Conservation (phyloP, 2,888 invertebrate species). For the Entomobrya multifasciata region DNA sequence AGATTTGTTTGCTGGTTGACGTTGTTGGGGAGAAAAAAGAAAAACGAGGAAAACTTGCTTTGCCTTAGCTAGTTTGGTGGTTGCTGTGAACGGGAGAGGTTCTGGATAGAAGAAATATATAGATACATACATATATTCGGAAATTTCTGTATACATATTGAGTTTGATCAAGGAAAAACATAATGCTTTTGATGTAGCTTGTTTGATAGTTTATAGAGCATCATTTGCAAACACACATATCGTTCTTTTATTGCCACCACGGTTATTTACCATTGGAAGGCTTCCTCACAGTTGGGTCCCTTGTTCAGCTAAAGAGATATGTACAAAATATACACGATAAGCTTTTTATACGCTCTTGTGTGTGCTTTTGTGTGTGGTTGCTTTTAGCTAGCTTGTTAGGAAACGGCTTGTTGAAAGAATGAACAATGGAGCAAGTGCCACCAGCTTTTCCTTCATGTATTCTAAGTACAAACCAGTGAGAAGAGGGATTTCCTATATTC, state of each 20-base stretch:
- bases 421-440: constrained; percentile 63
- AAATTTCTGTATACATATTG: too few species aligned
- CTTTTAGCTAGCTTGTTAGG: constrained; percentile 42
- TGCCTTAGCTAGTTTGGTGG: constrained; percentile 47
- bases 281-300: constrained; percentile 58
- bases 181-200: too few species aligned
- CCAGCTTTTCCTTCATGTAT: constrained; percentile 46
- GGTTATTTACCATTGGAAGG: constrained; percentile 34
- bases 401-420: constrained; percentile 51
- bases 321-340: constrained; percentile 37
- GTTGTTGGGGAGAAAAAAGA: constrained; percentile 56
- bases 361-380: too few species aligned
- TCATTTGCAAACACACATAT: not conserved
- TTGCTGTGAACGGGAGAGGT: constrained; percentile 53
- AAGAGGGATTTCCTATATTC: constrained; percentile 15
- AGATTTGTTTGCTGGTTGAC: not conserved
- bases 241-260: not conserved
- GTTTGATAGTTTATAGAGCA: too few species aligned
- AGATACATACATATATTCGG: too few species aligned
- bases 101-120: constrained; percentile 29
- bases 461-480: constrained; percentile 27
- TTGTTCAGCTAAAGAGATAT: constrained; percentile 58
- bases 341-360: constrained; percentile 41
- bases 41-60: constrained; percentile 49
- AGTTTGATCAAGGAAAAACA: too few species aligned